Percentiles rank a stretch among this genome's conserved stretches.
These are phyloP conservation scores for Cheilinus undulatus DNA, from an alignment of 2,113 vertebrate genomes.

Conservation along the genomic window DNA sequence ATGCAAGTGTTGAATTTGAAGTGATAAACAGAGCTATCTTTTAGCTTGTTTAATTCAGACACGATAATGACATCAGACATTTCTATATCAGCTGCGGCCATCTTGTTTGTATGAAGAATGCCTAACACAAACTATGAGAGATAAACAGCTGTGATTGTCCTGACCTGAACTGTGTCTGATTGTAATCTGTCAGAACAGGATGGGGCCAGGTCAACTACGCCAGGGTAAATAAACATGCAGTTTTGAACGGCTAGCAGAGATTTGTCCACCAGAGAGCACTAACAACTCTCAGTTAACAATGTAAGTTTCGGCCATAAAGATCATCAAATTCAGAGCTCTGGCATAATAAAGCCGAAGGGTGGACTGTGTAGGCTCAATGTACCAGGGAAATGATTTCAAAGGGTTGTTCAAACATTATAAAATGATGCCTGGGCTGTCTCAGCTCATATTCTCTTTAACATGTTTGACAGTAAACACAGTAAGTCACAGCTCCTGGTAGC, in stretches of 20 bases:
- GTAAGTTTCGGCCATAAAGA: background rate
- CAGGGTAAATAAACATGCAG: background rate
- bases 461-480: background rate
- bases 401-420: background rate
- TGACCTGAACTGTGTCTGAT: background rate
- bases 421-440: background rate
- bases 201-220: background rate
- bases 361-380: background rate
- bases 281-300: background rate
- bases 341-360: background rate
- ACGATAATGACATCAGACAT: background rate
- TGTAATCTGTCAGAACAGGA: conserved; percentile 1
- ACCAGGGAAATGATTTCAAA: background rate
- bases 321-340: background rate
- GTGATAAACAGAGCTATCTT: no score
- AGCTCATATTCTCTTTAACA: conserved; percentile 15
- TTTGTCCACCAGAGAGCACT: background rate
- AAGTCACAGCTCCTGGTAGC: conserved; percentile 20
- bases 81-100: background rate
- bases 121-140: background rate
- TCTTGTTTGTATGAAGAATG: background rate
- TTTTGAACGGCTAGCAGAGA: no score
- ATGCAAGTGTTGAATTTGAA: no score
- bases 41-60: background rate
- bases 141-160: background rate